Conservation (phyloP, 2,113 vertebrate genomes). For the Rafetus swinhoei region DNA sequence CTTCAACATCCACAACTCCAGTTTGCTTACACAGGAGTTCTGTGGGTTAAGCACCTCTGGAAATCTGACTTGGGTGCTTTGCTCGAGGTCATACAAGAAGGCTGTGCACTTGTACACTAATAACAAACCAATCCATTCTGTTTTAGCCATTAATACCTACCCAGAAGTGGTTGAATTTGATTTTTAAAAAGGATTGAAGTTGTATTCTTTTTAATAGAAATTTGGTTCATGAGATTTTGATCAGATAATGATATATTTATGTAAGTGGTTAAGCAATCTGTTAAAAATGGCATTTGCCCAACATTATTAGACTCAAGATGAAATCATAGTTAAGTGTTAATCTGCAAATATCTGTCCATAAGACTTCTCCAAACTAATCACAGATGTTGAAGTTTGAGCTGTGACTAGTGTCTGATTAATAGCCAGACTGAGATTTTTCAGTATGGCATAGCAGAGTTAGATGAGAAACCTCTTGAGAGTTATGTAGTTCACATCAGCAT, state of each 20-base stretch:
- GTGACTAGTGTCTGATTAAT: not conserved
- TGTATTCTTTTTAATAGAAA: not conserved
- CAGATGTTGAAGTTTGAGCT: not conserved
- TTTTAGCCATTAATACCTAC: not conserved
- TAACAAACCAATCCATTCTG: not conserved
- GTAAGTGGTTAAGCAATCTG: not conserved
- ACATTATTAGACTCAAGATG: not conserved
- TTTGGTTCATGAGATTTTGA: not conserved
- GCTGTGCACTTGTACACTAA: accelerated
- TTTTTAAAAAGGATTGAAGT: not conserved
- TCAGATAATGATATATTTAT: not conserved
- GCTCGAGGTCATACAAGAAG: not conserved
- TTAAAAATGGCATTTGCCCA: not conserved
- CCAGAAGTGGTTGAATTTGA: not conserved
- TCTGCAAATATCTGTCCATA: accelerated
- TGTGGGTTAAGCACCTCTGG: not conserved
- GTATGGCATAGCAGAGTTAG: not conserved
- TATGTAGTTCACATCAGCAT: not conserved
- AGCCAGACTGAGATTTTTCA: accelerated
- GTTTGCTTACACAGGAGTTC: not conserved
- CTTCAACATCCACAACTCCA: not conserved
- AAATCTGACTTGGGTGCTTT: not conserved
- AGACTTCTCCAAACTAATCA: not conserved
- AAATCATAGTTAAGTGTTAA: accelerated
- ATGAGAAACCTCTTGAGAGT: not conserved